These are phyloP conservation scores for Lochmaea capreae DNA, from an alignment of 2,888 invertebrate genomes.

Conservation along the genomic window DNA sequence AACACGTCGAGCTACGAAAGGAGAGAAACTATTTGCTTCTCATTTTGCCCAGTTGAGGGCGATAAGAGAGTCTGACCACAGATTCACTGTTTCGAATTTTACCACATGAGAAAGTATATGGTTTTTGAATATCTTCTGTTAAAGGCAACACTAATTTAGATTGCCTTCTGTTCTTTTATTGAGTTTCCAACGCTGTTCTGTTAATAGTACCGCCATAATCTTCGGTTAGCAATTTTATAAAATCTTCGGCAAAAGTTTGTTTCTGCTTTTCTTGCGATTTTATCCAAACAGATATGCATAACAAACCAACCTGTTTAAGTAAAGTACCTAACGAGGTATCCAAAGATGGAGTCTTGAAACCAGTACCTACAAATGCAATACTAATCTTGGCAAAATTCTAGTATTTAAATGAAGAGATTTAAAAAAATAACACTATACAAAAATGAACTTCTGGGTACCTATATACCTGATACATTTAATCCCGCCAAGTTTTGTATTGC, in stretches of 20 bases:
- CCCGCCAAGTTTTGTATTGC: slow-evolving; percentile 18
- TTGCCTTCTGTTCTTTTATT: slow-evolving; percentile 18
- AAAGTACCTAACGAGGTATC: slow-evolving; percentile 22
- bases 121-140: background rate
- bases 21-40: too few species aligned
- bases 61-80: too few species aligned
- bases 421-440: background rate
- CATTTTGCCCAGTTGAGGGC: too few species aligned
- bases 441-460: background rate
- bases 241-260: slow-evolving; percentile 24
- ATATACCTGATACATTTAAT: slow-evolving; percentile 21
- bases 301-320: slow-evolving; percentile 20
- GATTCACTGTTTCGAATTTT: too few species aligned
- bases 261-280: slow-evolving; percentile 4
- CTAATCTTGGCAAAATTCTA: slow-evolving; percentile 15
- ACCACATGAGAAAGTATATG: too few species aligned
- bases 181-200: slow-evolving; percentile 15
- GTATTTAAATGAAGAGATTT: slow-evolving; percentile 1
- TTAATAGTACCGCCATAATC: slow-evolving; percentile 20
- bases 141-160: slow-evolving; percentile 11
- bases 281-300: slow-evolving; percentile 30
- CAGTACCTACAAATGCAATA: slow-evolving; percentile 19
- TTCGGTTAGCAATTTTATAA: slow-evolving; percentile 20
- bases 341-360: slow-evolving; percentile 27
- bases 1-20: too few species aligned